Conservation (phyloP, 2,797 vertebrate species). For the Emydoidea blandingii region DNA sequence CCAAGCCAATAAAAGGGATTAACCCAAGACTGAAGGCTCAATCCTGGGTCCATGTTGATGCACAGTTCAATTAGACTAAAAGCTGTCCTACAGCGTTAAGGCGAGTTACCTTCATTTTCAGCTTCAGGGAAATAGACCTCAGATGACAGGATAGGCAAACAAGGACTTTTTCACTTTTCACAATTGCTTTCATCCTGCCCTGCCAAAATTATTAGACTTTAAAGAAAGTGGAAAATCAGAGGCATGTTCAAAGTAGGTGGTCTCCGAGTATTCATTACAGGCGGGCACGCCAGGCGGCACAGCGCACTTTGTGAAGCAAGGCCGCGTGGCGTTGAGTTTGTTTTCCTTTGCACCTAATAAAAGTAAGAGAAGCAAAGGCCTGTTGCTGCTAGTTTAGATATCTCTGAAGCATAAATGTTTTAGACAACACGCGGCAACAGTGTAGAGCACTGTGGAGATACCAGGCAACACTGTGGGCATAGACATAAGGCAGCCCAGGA, state of each 20-base stretch:
- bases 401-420: constrained; percentile 66
- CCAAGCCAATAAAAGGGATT: constrained; percentile 73
- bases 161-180: constrained; percentile 67
- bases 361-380: constrained; percentile 71
- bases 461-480: not conserved
- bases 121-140: constrained; percentile 67
- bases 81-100: constrained; percentile 68
- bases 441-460: not conserved
- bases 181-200: constrained; percentile 72
- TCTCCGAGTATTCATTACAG: constrained; percentile 49
- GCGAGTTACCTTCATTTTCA: constrained; percentile 70
- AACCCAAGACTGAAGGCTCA: constrained; percentile 67
- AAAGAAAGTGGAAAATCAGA: constrained; percentile 66
- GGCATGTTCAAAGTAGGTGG: constrained; percentile 68
- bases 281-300: constrained; percentile 43
- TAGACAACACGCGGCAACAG: constrained; percentile 49
- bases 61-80: constrained; percentile 73
- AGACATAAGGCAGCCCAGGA: no score
- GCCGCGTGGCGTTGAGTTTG: constrained; percentile 59
- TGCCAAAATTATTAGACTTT: constrained; percentile 69
- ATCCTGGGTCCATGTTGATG: constrained; percentile 39
- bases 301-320: constrained; percentile 43
- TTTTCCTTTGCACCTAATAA: constrained; percentile 78
- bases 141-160: constrained; percentile 73
- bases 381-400: constrained; percentile 68